Evolutionary conservation across 1,140 invertebrate genomes (phyloP).

Genomic region (Agrilus planipennis): DNA sequence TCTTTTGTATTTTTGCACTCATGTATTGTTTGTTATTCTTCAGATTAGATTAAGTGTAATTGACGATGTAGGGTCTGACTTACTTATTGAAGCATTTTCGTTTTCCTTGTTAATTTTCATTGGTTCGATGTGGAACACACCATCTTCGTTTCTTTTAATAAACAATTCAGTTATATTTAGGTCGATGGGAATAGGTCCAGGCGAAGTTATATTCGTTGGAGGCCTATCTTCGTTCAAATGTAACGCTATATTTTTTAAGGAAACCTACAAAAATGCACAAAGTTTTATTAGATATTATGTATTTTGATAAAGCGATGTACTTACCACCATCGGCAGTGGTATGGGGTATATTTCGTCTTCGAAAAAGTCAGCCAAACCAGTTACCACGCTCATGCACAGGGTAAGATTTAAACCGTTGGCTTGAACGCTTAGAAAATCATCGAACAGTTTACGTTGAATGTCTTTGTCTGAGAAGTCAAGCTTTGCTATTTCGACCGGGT

Average conservation of each 20-base stretch:
- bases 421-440: constrained; percentile 44
- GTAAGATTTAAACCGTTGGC: constrained; percentile 54
- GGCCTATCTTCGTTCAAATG: constrained; percentile 70
- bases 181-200: constrained; percentile 67
- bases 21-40: too few species aligned
- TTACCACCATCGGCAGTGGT: constrained; percentile 67
- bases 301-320: constrained; percentile 27
- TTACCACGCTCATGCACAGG: constrained; percentile 69
- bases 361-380: constrained; percentile 64
- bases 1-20: neutral
- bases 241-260: constrained; percentile 54
- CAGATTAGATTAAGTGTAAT: too few species aligned
- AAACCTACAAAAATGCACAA: constrained; percentile 48
- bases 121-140: constrained; percentile 62
- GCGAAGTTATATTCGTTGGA: constrained; percentile 68
- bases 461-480: constrained; percentile 33
- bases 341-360: constrained; percentile 74
- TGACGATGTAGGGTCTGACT: too few species aligned
- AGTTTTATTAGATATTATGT: neutral
- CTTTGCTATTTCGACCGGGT: constrained; percentile 15
- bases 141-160: constrained; percentile 52
- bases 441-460: constrained; percentile 32
- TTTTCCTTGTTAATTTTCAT: neutral
- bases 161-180: constrained; percentile 56
- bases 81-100: neutral